Percentiles rank a stretch among this genome's conserved stretches.
Conservation (phyloP, 2,113 vertebrate species). For the rabbit (Oryctolagus cuniculus) region mOryCun1.1 NC_091447.1:5243001-5243500, state of each 20-base stretch:
- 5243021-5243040: not conserved
- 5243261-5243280: not conserved
- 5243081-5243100: not conserved
- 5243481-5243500: no score
- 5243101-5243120: not conserved
- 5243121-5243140: not conserved
- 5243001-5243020: not conserved
- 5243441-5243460: no score
- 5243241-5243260: not conserved
- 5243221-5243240: slow-evolving; percentile 21
- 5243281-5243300: not conserved
- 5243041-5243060: not conserved
- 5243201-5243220: not conserved
- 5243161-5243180: not conserved
- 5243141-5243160: not conserved
- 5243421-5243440: no score
- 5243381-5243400: no score
- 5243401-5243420: no score
- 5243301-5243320: not conserved
- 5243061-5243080: not conserved
- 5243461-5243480: no score
- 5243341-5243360: no score
- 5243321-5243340: not conserved
- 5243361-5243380: not conserved
- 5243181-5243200: not conserved